phyloP scores from a whole-genome alignment of 1,140 invertebrate genomes.

The Triops longicaudatus region DNA sequence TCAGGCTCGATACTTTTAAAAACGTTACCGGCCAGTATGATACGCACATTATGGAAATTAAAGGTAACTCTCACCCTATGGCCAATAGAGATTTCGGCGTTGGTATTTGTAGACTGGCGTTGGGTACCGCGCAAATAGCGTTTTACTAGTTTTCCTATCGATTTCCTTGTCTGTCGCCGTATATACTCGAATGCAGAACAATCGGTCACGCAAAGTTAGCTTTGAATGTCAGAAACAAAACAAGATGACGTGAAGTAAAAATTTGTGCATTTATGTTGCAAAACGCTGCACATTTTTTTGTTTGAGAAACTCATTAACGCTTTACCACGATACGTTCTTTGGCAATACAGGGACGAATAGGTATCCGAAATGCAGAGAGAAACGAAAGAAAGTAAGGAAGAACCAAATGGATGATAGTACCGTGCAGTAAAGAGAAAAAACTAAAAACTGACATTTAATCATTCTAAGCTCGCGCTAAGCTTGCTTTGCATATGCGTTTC shows the following conservation, averaged over 20 bases:
- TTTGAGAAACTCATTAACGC: background rate
- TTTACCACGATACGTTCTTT: background rate
- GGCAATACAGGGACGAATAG: background rate
- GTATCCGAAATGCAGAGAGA: background rate
- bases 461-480: background rate
- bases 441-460: background rate
- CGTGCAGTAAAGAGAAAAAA: background rate
- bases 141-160: background rate
- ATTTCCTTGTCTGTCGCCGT: background rate
- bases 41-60: conserved; percentile 72
- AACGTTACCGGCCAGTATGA: conserved; percentile 69
- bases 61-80: conserved; percentile 52
- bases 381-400: background rate
- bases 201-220: background rate
- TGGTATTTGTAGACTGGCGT: background rate
- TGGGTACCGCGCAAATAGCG: background rate
- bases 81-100: background rate
- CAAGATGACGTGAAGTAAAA: no score
- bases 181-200: background rate
- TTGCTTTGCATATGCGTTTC: background rate
- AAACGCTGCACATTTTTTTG: no score
- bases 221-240: background rate
- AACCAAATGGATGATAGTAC: background rate
- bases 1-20: conserved; percentile 41
- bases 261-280: no score